Percentiles rank a stretch among this genome's conserved stretches.
Evolutionary conservation across 2,113 vertebrate genomes (phyloP).

Genomic region (Xyliphius kryptos): DNA sequence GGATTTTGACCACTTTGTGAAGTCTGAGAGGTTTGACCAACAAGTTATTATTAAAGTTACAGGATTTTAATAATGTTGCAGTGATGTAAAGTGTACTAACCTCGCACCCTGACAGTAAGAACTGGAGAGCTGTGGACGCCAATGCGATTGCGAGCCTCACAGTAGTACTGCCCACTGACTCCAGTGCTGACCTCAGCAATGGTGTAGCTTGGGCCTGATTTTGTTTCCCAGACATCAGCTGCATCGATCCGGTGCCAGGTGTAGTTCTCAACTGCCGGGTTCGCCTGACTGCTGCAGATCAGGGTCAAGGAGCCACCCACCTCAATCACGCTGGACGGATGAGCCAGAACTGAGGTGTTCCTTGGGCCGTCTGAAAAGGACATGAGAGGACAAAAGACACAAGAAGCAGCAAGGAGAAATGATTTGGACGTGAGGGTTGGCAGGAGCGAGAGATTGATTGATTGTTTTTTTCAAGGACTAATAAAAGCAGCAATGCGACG

Average conservation of each 20-base stretch:
- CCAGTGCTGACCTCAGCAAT: conserved; percentile 61
- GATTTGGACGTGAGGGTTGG: not conserved
- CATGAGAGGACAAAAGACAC: not conserved
- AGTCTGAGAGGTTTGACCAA: too few species aligned
- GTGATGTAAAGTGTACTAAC: conserved; percentile 39
- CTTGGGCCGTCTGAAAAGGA: conserved; percentile 62
- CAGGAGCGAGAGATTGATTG: conserved; percentile 14
- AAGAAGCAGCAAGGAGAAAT: conserved; percentile 2
- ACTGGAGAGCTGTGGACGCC: conserved; percentile 64
- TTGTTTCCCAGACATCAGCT: conserved; percentile 57
- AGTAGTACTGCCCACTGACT: conserved; percentile 70
- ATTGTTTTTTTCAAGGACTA: conserved; percentile 34
- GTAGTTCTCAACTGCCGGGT: conserved; percentile 69
- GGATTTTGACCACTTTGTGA: too few species aligned
- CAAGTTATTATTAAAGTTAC: too few species aligned
- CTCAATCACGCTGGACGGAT: conserved; percentile 66
- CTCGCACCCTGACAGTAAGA: conserved; percentile 65
- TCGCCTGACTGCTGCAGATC: conserved; percentile 68
- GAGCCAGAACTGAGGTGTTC: conserved; percentile 66
- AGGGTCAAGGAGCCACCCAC: conserved; percentile 64
- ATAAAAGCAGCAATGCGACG: conserved; percentile 22
- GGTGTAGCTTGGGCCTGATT: conserved; percentile 61
- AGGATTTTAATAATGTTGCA: too few species aligned
- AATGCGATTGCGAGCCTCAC: conserved; percentile 64
- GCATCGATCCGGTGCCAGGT: conserved; percentile 64